Base-by-base conservation (phyloP, 2,113 vertebrate species). In the Petromus typicus region DNA sequence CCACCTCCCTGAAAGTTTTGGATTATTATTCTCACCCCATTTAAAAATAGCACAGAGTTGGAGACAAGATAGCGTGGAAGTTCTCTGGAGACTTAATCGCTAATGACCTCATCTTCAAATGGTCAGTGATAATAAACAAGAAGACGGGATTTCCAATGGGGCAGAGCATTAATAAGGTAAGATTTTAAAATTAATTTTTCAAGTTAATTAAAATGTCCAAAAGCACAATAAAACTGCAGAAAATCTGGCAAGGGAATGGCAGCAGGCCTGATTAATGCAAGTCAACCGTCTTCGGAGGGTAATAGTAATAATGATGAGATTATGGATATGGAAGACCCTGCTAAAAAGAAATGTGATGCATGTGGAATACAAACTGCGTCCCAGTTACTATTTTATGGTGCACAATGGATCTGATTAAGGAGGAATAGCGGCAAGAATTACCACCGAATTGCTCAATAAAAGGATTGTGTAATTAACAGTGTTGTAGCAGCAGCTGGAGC, bases 181-280 rank as follows among this genome's bases (percentile, higher is more conserved):
- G 97, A 98, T 98, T 99, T 98, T 98, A 98, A 97, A 99, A 98
- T 99, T 99, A 98, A 98, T 98, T 98, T 98, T 98, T 98, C 98
- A 98, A 98, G 98, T 98, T 98, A 99, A 99, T 99, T 98, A 99
- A 98, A 98, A 98, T 98, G 98, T 99, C 98, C 98, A 98, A 98
- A 99, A 98, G 98, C 98, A 98, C 98, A 98, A 98, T 98, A 98
- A 99, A 99, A 98, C 98, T 96, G 98, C 98, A 97, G 98, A 98
- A 98, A 98, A 98, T 97, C 98, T 98, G 98, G 98, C 98, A 98
- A 98, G 98, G 98, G 98, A 98, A 98, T 97, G 98, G 98, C 98
- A 98, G 98, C 98, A 91, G 97, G 97, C 96, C 98, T 98, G 98
- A 98, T 98, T 98, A 98, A 98, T 98, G 98, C 98, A 98, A 98